Evolutionary conservation across 2,888 invertebrate genomes (phyloP), one percentile per base, ranked within the genome.

Genomic region (Ceraclea dissimilis): DNA sequence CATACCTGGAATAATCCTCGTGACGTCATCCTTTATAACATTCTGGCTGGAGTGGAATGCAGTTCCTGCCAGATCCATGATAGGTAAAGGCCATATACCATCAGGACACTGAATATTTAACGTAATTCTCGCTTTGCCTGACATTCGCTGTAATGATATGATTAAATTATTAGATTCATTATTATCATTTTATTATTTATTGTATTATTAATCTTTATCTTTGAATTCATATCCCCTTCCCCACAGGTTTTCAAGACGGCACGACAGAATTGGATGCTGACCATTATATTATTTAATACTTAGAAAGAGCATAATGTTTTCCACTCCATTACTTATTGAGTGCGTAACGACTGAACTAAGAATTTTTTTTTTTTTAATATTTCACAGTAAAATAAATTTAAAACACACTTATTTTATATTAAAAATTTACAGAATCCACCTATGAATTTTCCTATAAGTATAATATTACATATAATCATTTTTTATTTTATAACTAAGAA

Each of bases 31-130:
- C 64, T 79, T 79, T 81, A 90, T 91, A 76, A 90, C 90, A 62
- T 91, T 91, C 77, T 91, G 90, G 90, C 80, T 91, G 73, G 90
- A 91, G 74, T 90, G 90, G 89, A 90, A 90, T 75, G 90, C 90
- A 63, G 90, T 90, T 66, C 90, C 90, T 66, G 90, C 90, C 66
- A 81, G 90, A 72, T 90, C 90, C 69, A 90, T 91, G 90, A 90
- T 91, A 79, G 88, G 88, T 88, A 78, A 83, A 17, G 11, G 13
- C 20, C 4, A n/a, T 4, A 44, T 13, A 39, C 39, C 26, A 26
- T 10, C 26, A 26, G 26, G 26, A 26, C 26, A 26, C 26, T 26
- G 26, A 26, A 26, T 26, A 26, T n/a, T n/a, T n/a, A 31, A 11
- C 31, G 11, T 5, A 18, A 18, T 49, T 39, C 39, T 19, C 26